Evolutionary conservation across 2,888 invertebrate genomes (phyloP).

Genomic region (Zygaena filipendulae): DNA sequence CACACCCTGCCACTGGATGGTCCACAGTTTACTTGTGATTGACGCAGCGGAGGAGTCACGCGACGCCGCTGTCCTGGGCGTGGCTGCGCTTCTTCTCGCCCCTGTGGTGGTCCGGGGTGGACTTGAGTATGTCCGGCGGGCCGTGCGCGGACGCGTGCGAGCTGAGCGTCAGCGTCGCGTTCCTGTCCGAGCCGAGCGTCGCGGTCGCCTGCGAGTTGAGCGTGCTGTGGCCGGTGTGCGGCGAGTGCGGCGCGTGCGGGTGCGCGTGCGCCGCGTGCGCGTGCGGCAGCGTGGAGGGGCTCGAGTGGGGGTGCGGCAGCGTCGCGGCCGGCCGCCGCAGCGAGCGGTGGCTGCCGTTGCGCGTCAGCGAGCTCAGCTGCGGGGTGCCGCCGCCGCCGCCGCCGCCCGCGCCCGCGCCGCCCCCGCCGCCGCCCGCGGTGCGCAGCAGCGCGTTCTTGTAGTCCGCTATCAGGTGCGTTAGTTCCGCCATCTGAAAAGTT

Average conservation of each 20-base stretch:
- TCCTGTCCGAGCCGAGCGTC: conserved; percentile 47
- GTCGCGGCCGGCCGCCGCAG: conserved; percentile 45
- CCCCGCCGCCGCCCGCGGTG: conserved; percentile 78
- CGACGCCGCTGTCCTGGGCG: conserved; percentile 47
- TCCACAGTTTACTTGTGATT: too few relatives aligned
- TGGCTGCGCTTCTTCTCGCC: conserved; percentile 49
- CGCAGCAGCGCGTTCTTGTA: conserved; percentile 92
- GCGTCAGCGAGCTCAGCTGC: conserved; percentile 80
- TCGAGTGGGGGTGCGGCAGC: conserved; percentile 55
- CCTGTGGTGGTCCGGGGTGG: conserved; percentile 83
- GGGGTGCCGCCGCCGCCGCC: conserved; percentile 82
- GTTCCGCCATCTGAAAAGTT: conserved; percentile 83
- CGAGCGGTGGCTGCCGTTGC: conserved; percentile 76
- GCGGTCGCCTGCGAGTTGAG: conserved; percentile 69
- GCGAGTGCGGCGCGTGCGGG: conserved; percentile 34
- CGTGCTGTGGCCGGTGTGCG: conserved; percentile 69
- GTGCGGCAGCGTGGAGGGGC: conserved; percentile 45
- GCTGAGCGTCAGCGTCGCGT: conserved; percentile 44
- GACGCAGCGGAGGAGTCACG: too few relatives aligned
- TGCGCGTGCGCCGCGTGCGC: conserved; percentile 27
- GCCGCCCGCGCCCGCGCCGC: too few relatives aligned
- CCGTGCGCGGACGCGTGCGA: conserved; percentile 61
- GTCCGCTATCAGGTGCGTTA: conserved; percentile 91
- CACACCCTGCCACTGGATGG: too few relatives aligned
- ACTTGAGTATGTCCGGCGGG: conserved; percentile 87